Evolutionary conservation across 2,113 vertebrate genomes (phyloP), one percentile per base, ranked within the genome.

Genomic region (Patagioenas fasciata): DNA sequence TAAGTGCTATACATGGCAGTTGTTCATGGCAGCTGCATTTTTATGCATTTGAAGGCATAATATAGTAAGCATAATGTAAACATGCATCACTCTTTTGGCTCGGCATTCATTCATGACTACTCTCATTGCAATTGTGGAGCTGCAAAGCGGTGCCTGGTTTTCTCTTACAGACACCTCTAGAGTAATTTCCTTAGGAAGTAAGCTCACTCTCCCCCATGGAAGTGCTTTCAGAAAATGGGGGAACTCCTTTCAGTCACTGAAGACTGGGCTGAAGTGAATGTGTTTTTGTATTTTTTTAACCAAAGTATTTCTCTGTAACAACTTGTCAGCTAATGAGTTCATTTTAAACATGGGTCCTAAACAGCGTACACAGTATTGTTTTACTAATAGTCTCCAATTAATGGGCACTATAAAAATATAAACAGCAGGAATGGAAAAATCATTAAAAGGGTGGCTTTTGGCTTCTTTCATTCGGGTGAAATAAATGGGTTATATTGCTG

Each of bases 181-280:
- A 93, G 95, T 92, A 94, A 97, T 97, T 98, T 98, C 97, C 97
- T 98, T 93, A 98, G 97, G 98, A 98, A 98, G 97, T 98, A 97
- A 98, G 97, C 96, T 98, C 97, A 98, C 81, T 94, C 91, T 96
- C 93, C 89, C 91, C 89, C 88, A 44, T 97, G 95, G 94, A 97
- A 96, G 78, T 88, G 40, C 48, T 61, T 97, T 95, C 96, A 94
- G 94, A 93, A 96, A 96, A 96, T 1, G 3, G 70, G 72, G 77
- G 74, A 92, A 88, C 88, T 96, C 91, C 89, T 91, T 65, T 91
- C 77, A 85, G 40, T 77, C 69, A 25, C 20, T 80, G 50, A 70
- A 86, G 80, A 26, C 48, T 64, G 74, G 54, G 64, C 60, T 85
- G 80, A 75, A 88, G 77, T 62, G 31, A 60, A 82, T 38, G 25